Base-by-base conservation (phyloP, 92 coral and sea anemone species). In the Palythoa caribaeorum region DNA sequence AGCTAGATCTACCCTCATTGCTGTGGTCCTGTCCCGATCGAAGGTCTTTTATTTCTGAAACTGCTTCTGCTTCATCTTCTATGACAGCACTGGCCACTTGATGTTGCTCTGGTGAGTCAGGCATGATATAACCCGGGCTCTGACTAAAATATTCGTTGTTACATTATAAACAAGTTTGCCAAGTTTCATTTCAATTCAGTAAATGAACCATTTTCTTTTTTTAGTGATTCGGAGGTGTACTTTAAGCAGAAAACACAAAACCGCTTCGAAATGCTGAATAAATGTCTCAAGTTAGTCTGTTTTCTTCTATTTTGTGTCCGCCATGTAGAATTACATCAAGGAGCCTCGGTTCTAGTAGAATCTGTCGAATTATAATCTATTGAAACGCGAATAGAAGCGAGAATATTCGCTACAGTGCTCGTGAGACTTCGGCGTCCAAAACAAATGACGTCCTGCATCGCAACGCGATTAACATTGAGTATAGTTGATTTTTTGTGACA, bases 21-120 rank as follows among this genome's bases (percentile, higher is more conserved):
- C 78, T 17, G 89, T 62, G 17, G 83, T 68, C 20, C 91, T 75
- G 54, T 84, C 89, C 11, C 84, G 93, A 83, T 16, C 93, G 59
- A n/a, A 65, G 78, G 6, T 44, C 52, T 55, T 91, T 91, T 17
- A 73, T 78, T 53, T 28, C 51, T 12, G 59, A 73, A n/a, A 91
- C 16, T 37, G 87, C 91, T 47, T 55, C 44, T 1, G 84, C 54
- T 28, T 78, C 83, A 54, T 91, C 93, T 3, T 73, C 59, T 40
- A 83, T 75, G 0, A 76, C 39, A 10, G 54, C 17, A 69, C 88
- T 20, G 74, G 73, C 59, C 13, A 53, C 1, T 6, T 53, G 59
- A 1, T 10, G 9, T 70, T 53, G 14, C 66, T 78, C 65, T 28
- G 69, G 63, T 50, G 62, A 72, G 39, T n/a, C n/a, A n/a, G 39